These are phyloP conservation scores for Plemyria rubiginata DNA, from an alignment of 2,888 invertebrate genomes.

Conservation along the genomic window DNA sequence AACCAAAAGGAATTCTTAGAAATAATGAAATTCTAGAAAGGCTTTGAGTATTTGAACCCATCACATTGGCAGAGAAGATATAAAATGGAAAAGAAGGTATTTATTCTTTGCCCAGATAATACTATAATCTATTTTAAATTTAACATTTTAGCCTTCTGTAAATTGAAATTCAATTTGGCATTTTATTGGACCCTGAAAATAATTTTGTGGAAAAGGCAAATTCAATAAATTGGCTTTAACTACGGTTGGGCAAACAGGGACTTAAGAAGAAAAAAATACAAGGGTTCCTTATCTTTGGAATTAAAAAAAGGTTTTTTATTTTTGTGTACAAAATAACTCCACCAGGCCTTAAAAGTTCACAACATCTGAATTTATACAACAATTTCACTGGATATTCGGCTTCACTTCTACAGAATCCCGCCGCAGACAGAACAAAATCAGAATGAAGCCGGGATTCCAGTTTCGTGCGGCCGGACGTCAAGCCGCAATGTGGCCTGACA, in stretches of 20 bases:
- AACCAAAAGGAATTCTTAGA: background rate
- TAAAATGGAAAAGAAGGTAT: background rate
- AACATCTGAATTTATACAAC: conserved; percentile 1
- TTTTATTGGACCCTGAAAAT: conserved; percentile 5
- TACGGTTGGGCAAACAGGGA: background rate
- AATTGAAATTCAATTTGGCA: conserved; percentile 6
- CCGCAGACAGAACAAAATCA: conserved; percentile 62
- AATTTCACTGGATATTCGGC: conserved; percentile 40
- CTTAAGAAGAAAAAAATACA: background rate
- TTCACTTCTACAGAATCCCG: conserved; percentile 43
- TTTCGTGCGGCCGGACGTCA: conserved; percentile 58
- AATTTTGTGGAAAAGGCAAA: background rate
- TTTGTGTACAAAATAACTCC: background rate
- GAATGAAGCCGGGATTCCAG: conserved; percentile 53
- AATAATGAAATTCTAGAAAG: background rate
- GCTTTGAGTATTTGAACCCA: conserved; percentile 1
- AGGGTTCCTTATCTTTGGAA: background rate
- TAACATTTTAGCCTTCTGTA: background rate
- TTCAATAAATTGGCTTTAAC: background rate
- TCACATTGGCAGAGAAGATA: background rate
- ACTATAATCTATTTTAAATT: conserved; percentile 3
- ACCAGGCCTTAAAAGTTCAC: background rate
- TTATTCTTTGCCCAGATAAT: background rate
- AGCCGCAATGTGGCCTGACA: conserved; percentile 52
- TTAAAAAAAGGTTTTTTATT: background rate